These are phyloP conservation scores for Acronicta psi DNA, from an alignment of 2,888 invertebrate species.

Conservation along the genomic window DNA sequence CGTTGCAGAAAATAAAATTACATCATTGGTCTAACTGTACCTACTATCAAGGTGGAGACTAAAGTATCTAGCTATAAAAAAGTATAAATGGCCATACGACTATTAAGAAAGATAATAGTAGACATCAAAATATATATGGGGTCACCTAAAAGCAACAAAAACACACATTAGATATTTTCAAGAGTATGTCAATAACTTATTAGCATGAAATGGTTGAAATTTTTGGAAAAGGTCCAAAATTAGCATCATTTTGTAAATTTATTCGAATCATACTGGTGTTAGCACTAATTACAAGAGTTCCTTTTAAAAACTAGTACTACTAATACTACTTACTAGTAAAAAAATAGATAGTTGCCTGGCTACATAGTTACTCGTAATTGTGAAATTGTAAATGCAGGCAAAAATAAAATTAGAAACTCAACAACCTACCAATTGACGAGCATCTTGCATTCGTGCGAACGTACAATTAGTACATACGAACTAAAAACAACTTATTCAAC, in stretches of 20 bases:
- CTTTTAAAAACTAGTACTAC: too few species aligned
- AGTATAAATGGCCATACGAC: too few species aligned
- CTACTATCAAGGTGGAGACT: not conserved
- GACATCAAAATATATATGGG: too few species aligned
- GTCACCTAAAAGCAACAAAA: too few species aligned
- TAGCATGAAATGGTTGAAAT: too few species aligned
- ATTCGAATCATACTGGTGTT: too few species aligned
- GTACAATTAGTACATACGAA: slow-evolving; percentile 59
- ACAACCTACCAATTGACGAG: slow-evolving; percentile 43
- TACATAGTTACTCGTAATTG: not conserved
- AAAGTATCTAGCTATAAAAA: not conserved
- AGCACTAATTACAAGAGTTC: too few species aligned
- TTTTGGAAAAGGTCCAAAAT: too few species aligned
- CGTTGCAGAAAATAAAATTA: slow-evolving; percentile 1
- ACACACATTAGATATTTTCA: too few species aligned
- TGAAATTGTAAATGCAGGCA: slow-evolving; percentile 15
- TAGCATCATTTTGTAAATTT: too few species aligned
- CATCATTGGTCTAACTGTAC: not conserved
- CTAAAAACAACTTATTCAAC: slow-evolving; percentile 58
- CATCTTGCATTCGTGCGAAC: slow-evolving; percentile 69
- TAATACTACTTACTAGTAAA: not conserved
- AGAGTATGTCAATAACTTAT: too few species aligned
- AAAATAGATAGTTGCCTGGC: slow-evolving; percentile 2
- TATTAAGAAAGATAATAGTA: too few species aligned
- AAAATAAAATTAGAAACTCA: slow-evolving; percentile 54